Base-by-base conservation (phyloP, 2,113 vertebrate species). In the Speoplatyrhinus poulsoni region DNA sequence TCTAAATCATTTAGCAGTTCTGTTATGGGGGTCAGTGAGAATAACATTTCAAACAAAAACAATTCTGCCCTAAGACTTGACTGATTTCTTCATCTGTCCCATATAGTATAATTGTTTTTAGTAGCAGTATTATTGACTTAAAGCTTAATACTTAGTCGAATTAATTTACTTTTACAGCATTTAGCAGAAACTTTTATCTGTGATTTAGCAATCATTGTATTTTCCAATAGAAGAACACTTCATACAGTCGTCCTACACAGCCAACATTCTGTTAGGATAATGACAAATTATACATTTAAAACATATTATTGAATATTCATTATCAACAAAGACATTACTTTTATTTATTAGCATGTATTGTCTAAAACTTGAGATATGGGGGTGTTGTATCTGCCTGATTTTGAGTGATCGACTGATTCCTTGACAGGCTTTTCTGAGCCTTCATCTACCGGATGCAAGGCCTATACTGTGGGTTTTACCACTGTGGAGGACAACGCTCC, bases 401-500 rank as follows among this genome's bases (percentile, higher is more conserved):
- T 32, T 41, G n/a, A 79, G 58, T 56, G 12, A 52, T 63, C 32
- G 47, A 36, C 71, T 26, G 13, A 70, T 64, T 78, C 79, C 33
- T 76, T 52, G 50, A 1, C 80, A 92, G 92, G 79, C 79, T 93
- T 89, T 74, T 78, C 82, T 89, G 93, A 94, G 92, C 7, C 54
- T 17, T 65, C 80, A 7, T 70, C 85, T 46, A 83, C 82, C 66
- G 88, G 81, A 63, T 89, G 90, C 77, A 93, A 94, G 80, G 62
- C 68, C 58, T 92, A 83, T 83, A 75, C 85, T 13, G 72, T 85
- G 69, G 88, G 82, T 62, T 90, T 92, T 62, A 41, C 88, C 1
- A 71, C 71, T 67, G 76, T 82, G 59, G 76, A 84, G 68, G 86
- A 92, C 70, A 73, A 82, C 71, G 69, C 82, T 82, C 79, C 87